These are phyloP conservation scores for Gnathonemus echidnorhynchus DNA, from an alignment of 2,113 vertebrate species.

Conservation along the genomic window DNA sequence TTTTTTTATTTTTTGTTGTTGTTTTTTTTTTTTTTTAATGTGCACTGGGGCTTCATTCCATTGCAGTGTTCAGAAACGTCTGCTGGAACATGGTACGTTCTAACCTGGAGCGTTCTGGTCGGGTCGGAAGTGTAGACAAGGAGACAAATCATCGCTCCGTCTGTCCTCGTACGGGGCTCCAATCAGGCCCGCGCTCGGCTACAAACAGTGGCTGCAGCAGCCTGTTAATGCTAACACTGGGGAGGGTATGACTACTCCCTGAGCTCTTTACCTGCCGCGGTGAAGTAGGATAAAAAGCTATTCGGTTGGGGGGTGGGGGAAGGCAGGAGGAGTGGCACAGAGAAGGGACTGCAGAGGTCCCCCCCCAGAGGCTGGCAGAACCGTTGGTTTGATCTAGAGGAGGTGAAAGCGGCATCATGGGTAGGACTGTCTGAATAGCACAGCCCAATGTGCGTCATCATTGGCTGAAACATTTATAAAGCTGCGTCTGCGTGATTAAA, in stretches of 20 bases:
- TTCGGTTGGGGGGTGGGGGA: neutral
- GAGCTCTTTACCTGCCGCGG: neutral
- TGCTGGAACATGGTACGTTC: neutral
- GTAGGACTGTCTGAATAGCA: neutral
- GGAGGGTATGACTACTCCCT: neutral
- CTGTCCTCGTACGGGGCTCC: neutral
- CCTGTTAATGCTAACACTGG: neutral
- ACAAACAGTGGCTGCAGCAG: neutral
- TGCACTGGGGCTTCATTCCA: neutral
- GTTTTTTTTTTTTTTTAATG: neutral
- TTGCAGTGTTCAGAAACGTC: neutral
- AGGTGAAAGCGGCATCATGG: neutral
- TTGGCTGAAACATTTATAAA: conserved; percentile 8
- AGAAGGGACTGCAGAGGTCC: neutral
- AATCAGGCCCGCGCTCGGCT: neutral
- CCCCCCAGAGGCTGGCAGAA: neutral
- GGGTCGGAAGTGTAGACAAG: neutral
- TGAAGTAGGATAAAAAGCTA: neutral
- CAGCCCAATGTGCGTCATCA: neutral
- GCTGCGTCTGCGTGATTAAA: neutral
- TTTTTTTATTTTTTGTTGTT: neutral
- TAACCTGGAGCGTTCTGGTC: neutral
- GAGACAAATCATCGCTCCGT: neutral
- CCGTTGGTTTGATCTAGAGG: neutral
- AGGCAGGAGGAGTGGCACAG: neutral